These are phyloP conservation scores for Chromoteleia sp. DNA, from an alignment of 2,888 invertebrate species.

Conservation along the genomic window DNA sequence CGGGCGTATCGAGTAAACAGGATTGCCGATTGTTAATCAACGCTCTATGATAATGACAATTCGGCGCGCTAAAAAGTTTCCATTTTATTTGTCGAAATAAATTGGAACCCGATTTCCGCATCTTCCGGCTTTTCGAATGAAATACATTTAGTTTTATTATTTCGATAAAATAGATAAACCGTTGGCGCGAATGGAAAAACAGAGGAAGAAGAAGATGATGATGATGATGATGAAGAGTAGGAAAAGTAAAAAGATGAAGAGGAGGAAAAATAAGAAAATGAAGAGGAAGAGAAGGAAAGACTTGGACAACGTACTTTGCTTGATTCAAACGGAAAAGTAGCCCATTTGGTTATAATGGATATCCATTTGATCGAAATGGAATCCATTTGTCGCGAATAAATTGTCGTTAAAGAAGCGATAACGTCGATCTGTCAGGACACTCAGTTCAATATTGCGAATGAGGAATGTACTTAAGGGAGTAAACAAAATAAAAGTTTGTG, in stretches of 20 bases:
- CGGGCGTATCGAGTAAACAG: slow-evolving; percentile 46
- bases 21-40: slow-evolving; percentile 55
- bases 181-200: not conserved
- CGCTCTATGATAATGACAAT: slow-evolving; percentile 50
- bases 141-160: slow-evolving; percentile 2
- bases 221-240: too few species aligned
- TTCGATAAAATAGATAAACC: not conserved
- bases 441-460: not conserved
- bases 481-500: not conserved
- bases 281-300: too few species aligned
- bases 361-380: not conserved
- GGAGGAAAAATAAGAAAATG: too few species aligned
- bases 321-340: not conserved
- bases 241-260: too few species aligned
- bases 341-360: not conserved
- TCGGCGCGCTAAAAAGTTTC: slow-evolving; percentile 11
- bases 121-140: not conserved
- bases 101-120: not conserved
- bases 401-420: not conserved
- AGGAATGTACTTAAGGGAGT: not conserved
- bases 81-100: slow-evolving; percentile 17
- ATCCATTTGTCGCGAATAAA: not conserved
- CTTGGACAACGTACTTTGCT: not conserved
- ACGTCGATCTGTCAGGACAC: not conserved
- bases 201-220: too few species aligned